Conservation (phyloP, 2,888 invertebrate species). For the Catocala sponsa region DNA sequence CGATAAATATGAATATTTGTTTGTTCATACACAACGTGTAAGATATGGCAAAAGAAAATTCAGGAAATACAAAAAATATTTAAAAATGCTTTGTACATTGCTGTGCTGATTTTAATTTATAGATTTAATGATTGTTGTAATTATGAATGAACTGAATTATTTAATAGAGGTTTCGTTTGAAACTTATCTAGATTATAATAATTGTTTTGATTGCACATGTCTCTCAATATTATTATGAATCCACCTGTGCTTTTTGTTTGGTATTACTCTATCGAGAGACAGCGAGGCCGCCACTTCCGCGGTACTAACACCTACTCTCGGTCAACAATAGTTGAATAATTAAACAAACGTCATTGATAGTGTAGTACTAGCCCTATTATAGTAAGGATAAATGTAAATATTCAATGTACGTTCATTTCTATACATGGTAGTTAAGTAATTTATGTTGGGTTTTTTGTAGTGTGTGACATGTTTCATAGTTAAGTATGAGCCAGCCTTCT, state of each 20-base stretch:
- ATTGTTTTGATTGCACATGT: constrained; percentile 46
- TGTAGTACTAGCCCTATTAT: constrained; percentile 43
- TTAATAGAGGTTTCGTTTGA: constrained; percentile 55
- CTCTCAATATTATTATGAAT: constrained; percentile 35
- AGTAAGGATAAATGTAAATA: constrained; percentile 73
- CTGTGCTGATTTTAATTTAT: constrained; percentile 55
- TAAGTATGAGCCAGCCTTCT: constrained; percentile 63
- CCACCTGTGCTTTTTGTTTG: constrained; percentile 44
- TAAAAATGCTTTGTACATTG: constrained; percentile 64
- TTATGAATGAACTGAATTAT: constrained; percentile 64
- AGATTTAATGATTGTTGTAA: constrained; percentile 56
- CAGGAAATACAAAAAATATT: constrained; percentile 60
- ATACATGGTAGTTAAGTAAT: constrained; percentile 61
- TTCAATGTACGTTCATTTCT: constrained; percentile 63
- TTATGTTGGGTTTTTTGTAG: constrained; percentile 70
- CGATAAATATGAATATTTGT: constrained; percentile 60
- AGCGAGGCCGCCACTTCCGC: background rate
- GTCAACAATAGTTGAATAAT: constrained; percentile 1
- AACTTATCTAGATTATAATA: constrained; percentile 44
- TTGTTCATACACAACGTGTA: constrained; percentile 56
- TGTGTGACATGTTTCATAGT: constrained; percentile 56
- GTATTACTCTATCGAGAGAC: constrained; percentile 39
- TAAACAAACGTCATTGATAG: constrained; percentile 23
- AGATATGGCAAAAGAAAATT: constrained; percentile 50
- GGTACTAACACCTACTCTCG: too few species aligned